Percentiles rank a stretch among this genome's conserved stretches.
Evolutionary conservation across 1,140 invertebrate species (phyloP).

Genomic region (Drosophila obscura): DNA sequence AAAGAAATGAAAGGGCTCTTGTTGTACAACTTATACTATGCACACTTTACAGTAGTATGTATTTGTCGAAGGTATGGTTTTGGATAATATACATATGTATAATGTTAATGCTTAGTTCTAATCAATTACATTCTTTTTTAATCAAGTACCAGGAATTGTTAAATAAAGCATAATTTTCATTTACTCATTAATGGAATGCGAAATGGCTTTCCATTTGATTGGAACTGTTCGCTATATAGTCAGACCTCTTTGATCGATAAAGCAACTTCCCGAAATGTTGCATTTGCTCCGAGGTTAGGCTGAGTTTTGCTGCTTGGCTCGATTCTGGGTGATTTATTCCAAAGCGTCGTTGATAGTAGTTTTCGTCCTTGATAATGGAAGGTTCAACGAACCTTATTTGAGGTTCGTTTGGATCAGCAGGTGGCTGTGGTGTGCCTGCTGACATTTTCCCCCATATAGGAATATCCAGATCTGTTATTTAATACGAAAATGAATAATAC

Average conservation of each 20-base stretch:
- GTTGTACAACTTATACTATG: constrained; percentile 53
- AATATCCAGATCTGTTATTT: too few species aligned
- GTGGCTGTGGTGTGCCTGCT: neutral
- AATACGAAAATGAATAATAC: too few species aligned
- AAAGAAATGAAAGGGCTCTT: constrained; percentile 27
- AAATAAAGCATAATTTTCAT: constrained; percentile 41
- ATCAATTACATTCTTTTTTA: constrained; percentile 45
- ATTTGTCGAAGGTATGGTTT: constrained; percentile 60
- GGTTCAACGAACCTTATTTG: constrained; percentile 13
- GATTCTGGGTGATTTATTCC: too few species aligned
- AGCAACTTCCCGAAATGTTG: too few species aligned
- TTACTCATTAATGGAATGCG: neutral
- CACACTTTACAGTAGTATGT: constrained; percentile 58
- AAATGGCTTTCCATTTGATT: neutral
- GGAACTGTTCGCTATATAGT: too few species aligned
- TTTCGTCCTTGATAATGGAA: constrained; percentile 16
- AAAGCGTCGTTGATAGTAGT: neutral
- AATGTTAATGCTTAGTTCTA: constrained; percentile 62
- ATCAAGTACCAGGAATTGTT: constrained; percentile 35
- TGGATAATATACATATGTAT: constrained; percentile 59
- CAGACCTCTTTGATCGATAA: too few species aligned
- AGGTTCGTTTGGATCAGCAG: constrained; percentile 16
- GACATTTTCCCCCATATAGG: too few species aligned
- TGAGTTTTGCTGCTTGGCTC: too few species aligned
- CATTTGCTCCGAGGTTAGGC: too few species aligned